Evolutionary conservation across 1,140 invertebrate genomes (phyloP), one percentile per base, ranked within the genome.

Genomic region (Bombus waltoni): DNA sequence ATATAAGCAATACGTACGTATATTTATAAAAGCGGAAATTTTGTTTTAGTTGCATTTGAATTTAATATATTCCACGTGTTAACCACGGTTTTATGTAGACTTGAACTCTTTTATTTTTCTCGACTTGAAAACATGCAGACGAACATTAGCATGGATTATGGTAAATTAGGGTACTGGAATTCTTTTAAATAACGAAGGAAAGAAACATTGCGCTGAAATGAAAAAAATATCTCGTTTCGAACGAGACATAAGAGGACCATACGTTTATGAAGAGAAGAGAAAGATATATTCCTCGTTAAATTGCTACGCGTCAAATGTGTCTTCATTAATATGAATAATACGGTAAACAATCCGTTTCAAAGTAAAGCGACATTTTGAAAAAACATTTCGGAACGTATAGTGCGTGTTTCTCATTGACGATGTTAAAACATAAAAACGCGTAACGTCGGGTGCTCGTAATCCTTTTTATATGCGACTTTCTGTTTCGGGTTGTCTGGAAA

Each of bases 401-500:
- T 13, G 3, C 35, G 32, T 2, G 6, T 32, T 32, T 65, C 44
- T 35, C 9, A 25, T 47, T 5, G 18, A 3, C 9, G 13, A 70
- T 40, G 47, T 83, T 40, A 59, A 79, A 83, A 47, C 70, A 57
- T 44, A 59, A 79, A 74, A 79, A 53, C 15, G 40, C 35, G 40
- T n/a, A 68, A 79, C 79, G 15, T 84, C 76, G 38, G 9, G n/a
- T 13, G n/a, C 35, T 38, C 25, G n/a, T n/a, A 71, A 57, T 71
- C 40, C 25, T 62, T 35, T 78, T 79, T 84, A 44, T 40, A 71
- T n/a, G 25, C n/a, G 40, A 59, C n/a, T 79, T 66, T 79, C 76
- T 47, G 28, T 84, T 84, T 59, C n/a, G 42, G 15, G 5, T 13
- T 28, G 22, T 35, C n/a, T 40, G 22, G 1, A 25, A 68, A 25